A percentile compares a stretch with the other conserved stretches of the same genome.
These are phyloP conservation scores for Catocala nupta DNA, from an alignment of 2,888 invertebrate genomes.

Conservation along the genomic window DNA sequence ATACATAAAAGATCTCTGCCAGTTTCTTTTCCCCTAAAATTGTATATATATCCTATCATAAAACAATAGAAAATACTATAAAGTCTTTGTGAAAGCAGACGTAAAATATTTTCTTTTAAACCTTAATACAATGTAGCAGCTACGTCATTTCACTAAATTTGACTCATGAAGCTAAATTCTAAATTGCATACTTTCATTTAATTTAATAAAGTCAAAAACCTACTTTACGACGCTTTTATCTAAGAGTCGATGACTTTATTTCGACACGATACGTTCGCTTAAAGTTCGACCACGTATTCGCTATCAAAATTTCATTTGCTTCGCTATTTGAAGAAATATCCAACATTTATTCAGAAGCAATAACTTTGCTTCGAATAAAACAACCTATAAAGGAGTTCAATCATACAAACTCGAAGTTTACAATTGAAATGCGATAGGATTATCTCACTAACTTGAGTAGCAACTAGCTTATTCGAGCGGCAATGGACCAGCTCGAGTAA, in stretches of 20 bases:
- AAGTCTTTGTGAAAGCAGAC: background rate
- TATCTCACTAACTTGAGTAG: slow-evolving; percentile 1
- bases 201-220: slow-evolving; percentile 31
- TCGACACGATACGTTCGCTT: slow-evolving; percentile 29
- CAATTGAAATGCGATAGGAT: background rate
- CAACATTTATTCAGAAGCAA: slow-evolving; percentile 22
- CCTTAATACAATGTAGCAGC: background rate
- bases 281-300: slow-evolving; percentile 35
- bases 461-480: slow-evolving; percentile 13
- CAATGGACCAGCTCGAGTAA: slow-evolving; percentile 15
- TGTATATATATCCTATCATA: too few relatives aligned
- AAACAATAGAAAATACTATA: too few relatives aligned
- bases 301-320: slow-evolving; percentile 13
- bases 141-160: background rate
- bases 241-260: slow-evolving; percentile 33
- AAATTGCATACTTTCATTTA: slow-evolving; percentile 26
- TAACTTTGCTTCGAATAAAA: slow-evolving; percentile 27
- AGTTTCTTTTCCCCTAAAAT: too few relatives aligned
- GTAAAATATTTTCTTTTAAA: background rate
- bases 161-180: slow-evolving; percentile 14
- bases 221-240: slow-evolving; percentile 15
- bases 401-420: slow-evolving; percentile 13
- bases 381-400: slow-evolving; percentile 14
- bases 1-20: too few relatives aligned
- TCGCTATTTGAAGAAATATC: slow-evolving; percentile 20